A percentile compares a stretch with the other conserved stretches of the same genome.
These are phyloP conservation scores for Theropithecus gelada DNA, from an alignment of 2,113 vertebrate genomes.

Conservation along the genomic window DNA sequence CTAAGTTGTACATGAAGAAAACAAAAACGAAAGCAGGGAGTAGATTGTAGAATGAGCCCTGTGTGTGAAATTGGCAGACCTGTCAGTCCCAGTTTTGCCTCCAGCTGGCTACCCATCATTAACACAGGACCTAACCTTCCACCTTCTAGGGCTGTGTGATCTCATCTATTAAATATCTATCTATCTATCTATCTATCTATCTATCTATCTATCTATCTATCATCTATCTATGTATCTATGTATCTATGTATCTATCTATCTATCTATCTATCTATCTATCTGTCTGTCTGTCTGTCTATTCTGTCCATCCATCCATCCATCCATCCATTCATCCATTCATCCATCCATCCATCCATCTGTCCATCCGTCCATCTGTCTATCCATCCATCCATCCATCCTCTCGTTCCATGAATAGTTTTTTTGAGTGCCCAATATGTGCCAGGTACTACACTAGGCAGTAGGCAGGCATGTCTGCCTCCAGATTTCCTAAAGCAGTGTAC, in stretches of 20 bases:
- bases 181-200: rapidly evolving
- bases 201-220: neutral
- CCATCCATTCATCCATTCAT: rapidly evolving
- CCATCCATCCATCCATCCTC: neutral
- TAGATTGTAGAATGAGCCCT: neutral
- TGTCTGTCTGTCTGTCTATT: neutral
- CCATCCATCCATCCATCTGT: too few species aligned
- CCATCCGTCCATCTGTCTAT: neutral
- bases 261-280: neutral
- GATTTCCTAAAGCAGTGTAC: neutral
- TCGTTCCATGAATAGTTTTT: neutral
- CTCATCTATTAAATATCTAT: neutral
- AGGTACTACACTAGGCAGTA: neutral
- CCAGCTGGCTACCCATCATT: neutral
- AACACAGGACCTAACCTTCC: neutral
- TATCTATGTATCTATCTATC: too few species aligned
- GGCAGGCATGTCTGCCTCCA: neutral
- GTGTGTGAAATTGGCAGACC: neutral
- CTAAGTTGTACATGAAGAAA: neutral
- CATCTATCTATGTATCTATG: neutral
- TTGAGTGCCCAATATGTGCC: neutral
- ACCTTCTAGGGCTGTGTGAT: neutral
- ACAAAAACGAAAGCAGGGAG: neutral
- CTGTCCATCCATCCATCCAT: too few species aligned
- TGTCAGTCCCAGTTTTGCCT: neutral